Evolutionary conservation across 2,113 vertebrate species (phyloP), one percentile per base, ranked within the genome.

Genomic region (Megaceryle torquata): DNA sequence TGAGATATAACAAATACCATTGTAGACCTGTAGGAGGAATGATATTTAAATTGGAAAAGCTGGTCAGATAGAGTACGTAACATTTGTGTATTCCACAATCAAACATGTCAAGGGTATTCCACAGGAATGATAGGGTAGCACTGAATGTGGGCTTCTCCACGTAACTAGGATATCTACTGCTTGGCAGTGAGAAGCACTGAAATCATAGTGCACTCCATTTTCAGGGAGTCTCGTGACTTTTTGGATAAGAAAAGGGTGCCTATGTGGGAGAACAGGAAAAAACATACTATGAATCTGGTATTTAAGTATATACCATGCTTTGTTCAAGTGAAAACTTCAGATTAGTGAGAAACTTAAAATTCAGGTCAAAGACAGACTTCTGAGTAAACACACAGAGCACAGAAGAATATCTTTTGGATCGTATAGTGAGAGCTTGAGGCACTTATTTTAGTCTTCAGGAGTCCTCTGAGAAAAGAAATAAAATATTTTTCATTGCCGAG

Each of bases 1-100:
- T 71, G 46, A 31, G 11, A 70, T 43, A 61, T n/a, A 96, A 88
- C 70, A 78, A 84, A 91, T 24, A 96, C 22, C 31, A 82, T 61
- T 0, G 26, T 68, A 94, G 77, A 91, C 44, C 92, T 95, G 94
- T 82, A 92, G 95, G 83, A 96, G 88, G 91, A 96, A 97, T 35
- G 82, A 91, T 82, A 91, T 85, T 71, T 84, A 57, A 84, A 72
- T 89, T 88, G 18, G 80, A 92, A 92, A 82, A 85, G 26, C 29
- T 53, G 59, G 76, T 72, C 80, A 89, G 88, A 28, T 28, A 48
- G 24, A 71, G 26, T 31, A 74, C n/a, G 48, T 44, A 71, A 91
- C 95, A 95, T 74, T 68, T 70, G 28, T 35, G 56, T 51, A 51
- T 78, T 70, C 31, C 64, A 88, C 80, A 86, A 19, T 28, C 10